phyloP scores from a whole-genome alignment of 1,140 invertebrate species.

The Lepidurus arcticus region DNA sequence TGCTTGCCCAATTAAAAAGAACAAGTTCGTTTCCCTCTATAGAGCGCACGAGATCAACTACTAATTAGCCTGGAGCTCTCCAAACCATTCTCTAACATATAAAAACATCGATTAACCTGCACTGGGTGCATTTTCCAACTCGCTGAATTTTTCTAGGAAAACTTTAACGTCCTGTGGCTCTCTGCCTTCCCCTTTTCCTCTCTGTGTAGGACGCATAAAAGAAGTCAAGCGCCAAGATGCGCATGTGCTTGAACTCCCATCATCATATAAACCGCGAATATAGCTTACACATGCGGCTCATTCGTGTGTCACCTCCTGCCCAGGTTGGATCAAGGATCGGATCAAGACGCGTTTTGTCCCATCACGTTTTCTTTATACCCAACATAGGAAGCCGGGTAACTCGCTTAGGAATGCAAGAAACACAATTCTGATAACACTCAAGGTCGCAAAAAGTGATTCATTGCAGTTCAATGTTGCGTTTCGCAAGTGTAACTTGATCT shows the following conservation, averaged over 20 bases:
- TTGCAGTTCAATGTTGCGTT: not conserved
- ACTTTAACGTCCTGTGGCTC: conserved; percentile 14
- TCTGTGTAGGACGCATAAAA: not conserved
- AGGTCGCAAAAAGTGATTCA: not conserved
- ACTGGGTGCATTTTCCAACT: conserved; percentile 15
- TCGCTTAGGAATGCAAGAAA: not conserved
- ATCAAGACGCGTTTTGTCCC: not conserved
- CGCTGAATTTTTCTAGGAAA: conserved; percentile 18
- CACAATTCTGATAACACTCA: not conserved
- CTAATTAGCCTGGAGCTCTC: conserved; percentile 21
- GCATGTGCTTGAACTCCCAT: conserved; percentile 1
- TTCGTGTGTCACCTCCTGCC: not conserved
- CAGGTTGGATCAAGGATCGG: not conserved
- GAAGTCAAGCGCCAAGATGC: not conserved
- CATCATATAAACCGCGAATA: not conserved
- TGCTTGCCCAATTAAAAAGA: conserved; percentile 21
- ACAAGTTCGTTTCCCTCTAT: conserved; percentile 13
- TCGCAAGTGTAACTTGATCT: not conserved
- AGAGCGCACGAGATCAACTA: conserved; percentile 9
- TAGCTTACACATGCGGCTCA: conserved; percentile 16
- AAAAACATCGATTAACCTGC: conserved; percentile 19
- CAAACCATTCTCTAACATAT: conserved; percentile 19
- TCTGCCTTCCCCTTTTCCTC: not conserved
- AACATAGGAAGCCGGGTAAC: not conserved
- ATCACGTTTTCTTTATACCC: too few species aligned